A percentile compares a stretch with the other conserved stretches of the same genome.
phyloP scores from a whole-genome alignment of 2,797 vertebrate species.

The Gila robusta region DNA sequence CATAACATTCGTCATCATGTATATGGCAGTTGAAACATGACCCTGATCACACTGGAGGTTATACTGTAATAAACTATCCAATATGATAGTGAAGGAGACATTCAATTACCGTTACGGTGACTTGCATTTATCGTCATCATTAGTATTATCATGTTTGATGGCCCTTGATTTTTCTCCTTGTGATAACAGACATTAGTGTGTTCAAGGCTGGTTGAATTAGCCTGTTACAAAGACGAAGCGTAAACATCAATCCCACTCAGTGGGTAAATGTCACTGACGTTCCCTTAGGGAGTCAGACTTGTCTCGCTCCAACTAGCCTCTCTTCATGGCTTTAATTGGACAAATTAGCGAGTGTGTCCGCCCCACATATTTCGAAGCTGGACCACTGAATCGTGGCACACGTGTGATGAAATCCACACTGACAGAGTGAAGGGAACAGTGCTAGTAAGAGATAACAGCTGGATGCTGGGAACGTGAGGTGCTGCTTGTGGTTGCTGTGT shows the following conservation, averaged over 20 bases:
- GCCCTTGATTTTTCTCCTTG: constrained; percentile 41
- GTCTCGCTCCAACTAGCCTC: constrained; percentile 20
- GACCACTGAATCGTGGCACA: constrained; percentile 21
- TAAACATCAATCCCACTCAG: constrained; percentile 55
- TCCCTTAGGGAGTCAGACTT: constrained; percentile 32
- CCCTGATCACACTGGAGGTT: constrained; percentile 4
- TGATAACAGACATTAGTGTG: constrained; percentile 40
- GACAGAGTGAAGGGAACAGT: constrained; percentile 30
- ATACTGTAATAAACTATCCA: constrained; percentile 7
- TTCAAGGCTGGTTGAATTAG: constrained; percentile 47
- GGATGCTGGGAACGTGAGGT: neutral
- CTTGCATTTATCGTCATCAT: constrained; percentile 37
- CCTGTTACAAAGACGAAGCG: constrained; percentile 45
- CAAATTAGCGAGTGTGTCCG: constrained; percentile 26
- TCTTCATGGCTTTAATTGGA: constrained; percentile 38
- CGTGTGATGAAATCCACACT: constrained; percentile 31
- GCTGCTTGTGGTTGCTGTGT: constrained; percentile 4
- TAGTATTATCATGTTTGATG: constrained; percentile 38
- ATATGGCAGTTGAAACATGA: constrained; percentile 4
- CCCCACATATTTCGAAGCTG: neutral
- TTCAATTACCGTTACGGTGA: constrained; percentile 5
- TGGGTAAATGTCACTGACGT: constrained; percentile 45
- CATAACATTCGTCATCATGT: neutral
- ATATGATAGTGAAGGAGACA: neutral
- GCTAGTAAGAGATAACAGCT: constrained; percentile 27